Conservation (phyloP, 2,797 vertebrate species). For the Peromyscus attwateri region DNA sequence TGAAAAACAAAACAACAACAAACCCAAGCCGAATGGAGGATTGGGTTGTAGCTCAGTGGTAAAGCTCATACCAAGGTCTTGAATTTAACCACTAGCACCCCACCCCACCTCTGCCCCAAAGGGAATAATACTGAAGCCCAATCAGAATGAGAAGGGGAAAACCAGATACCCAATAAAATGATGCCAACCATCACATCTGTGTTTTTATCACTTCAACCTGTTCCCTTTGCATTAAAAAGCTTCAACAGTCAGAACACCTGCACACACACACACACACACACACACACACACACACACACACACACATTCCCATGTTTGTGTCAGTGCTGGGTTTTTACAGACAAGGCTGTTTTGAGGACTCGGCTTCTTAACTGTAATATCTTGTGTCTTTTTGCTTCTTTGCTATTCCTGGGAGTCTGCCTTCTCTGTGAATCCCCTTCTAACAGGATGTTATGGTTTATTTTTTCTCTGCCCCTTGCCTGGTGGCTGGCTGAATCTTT, state of each 20-base stretch:
- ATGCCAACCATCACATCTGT: fast-evolving
- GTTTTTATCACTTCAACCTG: background rate
- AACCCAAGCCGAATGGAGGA: background rate
- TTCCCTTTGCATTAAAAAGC: background rate
- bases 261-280: background rate
- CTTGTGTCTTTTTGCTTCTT: background rate
- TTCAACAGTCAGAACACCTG: background rate
- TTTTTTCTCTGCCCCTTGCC: slow-evolving; percentile 70
- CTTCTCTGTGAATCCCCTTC: slow-evolving; percentile 53
- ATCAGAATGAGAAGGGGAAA: background rate
- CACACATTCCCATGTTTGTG: slow-evolving; percentile 7
- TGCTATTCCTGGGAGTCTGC: slow-evolving; percentile 41
- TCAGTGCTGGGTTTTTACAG: slow-evolving; percentile 22
- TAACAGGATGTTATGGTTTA: slow-evolving; percentile 69
- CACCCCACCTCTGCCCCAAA: background rate
- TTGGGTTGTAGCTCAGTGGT: background rate
- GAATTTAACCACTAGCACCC: background rate
- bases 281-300: background rate
- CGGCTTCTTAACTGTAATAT: background rate
- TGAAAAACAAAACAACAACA: background rate
- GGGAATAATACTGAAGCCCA: background rate
- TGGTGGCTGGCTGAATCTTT: slow-evolving; percentile 28
- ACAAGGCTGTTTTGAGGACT: slow-evolving; percentile 64
- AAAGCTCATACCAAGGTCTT: background rate
- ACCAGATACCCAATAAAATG: background rate